A percentile compares a stretch with the other conserved stretches of the same genome.
Evolutionary conservation across 2,113 vertebrate genomes (phyloP).

Genomic region (Damaliscus lunatus): DNA sequence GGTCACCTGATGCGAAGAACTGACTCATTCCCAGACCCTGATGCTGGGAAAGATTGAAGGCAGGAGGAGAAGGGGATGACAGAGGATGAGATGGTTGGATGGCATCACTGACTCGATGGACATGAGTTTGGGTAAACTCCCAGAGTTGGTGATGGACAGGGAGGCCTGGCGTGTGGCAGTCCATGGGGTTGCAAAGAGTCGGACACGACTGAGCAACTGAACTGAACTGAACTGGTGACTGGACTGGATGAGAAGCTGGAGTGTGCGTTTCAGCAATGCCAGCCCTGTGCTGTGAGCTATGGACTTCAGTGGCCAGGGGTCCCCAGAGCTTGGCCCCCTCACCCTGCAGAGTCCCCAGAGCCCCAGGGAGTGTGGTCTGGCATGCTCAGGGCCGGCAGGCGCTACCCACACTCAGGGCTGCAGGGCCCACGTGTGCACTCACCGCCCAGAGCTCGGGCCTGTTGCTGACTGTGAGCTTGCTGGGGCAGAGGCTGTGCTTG

Average conservation of each 20-base stretch:
- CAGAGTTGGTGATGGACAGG: not conserved
- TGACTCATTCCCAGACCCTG: not conserved
- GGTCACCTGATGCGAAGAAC: not conserved
- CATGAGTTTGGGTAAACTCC: not conserved
- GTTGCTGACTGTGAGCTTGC: not conserved
- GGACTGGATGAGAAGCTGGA: not conserved
- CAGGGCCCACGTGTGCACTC: fast-evolving
- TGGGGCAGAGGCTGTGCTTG: not conserved
- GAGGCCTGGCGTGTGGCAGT: not conserved
- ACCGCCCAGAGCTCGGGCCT: fast-evolving
- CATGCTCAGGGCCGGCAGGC: not conserved
- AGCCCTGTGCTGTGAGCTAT: fast-evolving
- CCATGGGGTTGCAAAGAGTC: not conserved
- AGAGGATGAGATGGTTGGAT: not conserved
- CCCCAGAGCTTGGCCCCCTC: not conserved
- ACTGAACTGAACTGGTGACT: not conserved
- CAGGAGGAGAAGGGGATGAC: not conserved
- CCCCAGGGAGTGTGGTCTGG: not conserved
- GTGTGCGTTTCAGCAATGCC: constrained; percentile 66
- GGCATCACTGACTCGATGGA: not conserved
- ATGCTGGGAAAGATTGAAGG: not conserved
- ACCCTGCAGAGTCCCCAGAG: not conserved
- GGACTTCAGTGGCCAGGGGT: too few species aligned
- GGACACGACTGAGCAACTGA: not conserved
- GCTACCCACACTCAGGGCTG: fast-evolving